phyloP scores from a whole-genome alignment of 1,140 invertebrate genomes.

The Ostrea denselamellosa region DNA sequence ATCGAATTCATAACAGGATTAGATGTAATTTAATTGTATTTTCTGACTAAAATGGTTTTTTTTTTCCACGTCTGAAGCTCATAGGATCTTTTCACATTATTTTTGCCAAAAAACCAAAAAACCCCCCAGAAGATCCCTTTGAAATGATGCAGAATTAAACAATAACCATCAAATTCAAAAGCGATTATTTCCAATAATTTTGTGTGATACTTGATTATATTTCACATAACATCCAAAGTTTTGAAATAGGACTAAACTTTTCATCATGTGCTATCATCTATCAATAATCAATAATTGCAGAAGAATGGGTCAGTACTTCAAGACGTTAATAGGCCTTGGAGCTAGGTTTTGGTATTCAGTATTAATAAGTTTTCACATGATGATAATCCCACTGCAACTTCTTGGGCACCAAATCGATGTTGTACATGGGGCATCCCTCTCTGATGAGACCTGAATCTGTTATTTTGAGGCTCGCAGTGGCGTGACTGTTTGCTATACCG shows the following conservation, averaged over 20 bases:
- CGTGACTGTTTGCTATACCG: not conserved
- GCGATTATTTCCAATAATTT: not conserved
- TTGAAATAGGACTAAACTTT: not conserved
- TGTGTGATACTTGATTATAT: not conserved
- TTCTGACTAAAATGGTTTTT: not conserved
- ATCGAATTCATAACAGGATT: not conserved
- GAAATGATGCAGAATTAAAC: not conserved
- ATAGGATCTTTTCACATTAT: not conserved
- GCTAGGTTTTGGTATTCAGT: constrained; percentile 10
- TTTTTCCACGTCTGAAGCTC: not conserved
- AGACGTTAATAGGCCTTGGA: constrained; percentile 16
- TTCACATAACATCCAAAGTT: not conserved
- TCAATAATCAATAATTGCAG: not conserved
- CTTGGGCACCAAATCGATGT: not conserved
- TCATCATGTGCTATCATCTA: not conserved
- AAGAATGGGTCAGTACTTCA: not conserved
- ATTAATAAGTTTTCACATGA: constrained; percentile 33
- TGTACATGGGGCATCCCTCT: not conserved
- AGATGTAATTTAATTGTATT: constrained; percentile 26
- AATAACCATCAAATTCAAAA: constrained; percentile 4
- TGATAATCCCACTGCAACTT: constrained; percentile 21
- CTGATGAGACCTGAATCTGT: constrained; percentile 1
- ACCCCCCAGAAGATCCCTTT: not conserved
- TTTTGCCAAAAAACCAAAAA: not conserved
- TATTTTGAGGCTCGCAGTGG: not conserved